Evolutionary conservation across 2,797 vertebrate genomes (phyloP).

Genomic region (Coregonus sp.): DNA sequence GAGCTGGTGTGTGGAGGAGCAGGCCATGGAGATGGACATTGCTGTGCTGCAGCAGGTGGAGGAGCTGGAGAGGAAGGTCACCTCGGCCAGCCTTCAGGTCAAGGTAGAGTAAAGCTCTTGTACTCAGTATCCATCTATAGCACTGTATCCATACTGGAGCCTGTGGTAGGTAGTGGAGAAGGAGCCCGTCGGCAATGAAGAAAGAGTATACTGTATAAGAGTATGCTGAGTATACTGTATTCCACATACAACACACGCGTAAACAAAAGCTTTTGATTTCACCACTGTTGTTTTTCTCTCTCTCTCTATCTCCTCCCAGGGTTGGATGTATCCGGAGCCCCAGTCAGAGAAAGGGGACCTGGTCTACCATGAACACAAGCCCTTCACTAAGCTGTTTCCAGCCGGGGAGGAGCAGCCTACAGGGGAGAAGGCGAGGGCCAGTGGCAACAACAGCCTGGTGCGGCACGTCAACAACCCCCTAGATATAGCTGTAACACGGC

Average conservation of each 20-base stretch:
- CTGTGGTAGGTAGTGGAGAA: not conserved
- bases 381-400: constrained; percentile 76
- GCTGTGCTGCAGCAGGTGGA: constrained; percentile 89
- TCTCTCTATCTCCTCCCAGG: constrained; percentile 61
- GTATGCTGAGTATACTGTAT: no score
- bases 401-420: constrained; percentile 77
- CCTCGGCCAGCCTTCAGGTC: constrained; percentile 88
- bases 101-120: constrained; percentile 79
- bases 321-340: constrained; percentile 85
- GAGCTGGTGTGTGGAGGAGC: constrained; percentile 91
- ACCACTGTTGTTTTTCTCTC: not conserved
- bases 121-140: no score
- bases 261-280: no score
- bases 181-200: not conserved
- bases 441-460: constrained; percentile 60
- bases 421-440: constrained; percentile 68
- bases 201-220: not conserved
- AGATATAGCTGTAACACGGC: constrained; percentile 90
- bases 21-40: constrained; percentile 91
- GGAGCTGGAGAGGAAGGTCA: constrained; percentile 89
- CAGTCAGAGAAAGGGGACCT: constrained; percentile 88
- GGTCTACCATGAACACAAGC: constrained; percentile 88
- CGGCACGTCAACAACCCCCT: constrained; percentile 87
- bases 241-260: no score
- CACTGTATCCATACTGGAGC: no score